These are phyloP conservation scores for Tachuris rubrigastra DNA, from an alignment of 2,113 vertebrate species.

Conservation along the genomic window DNA sequence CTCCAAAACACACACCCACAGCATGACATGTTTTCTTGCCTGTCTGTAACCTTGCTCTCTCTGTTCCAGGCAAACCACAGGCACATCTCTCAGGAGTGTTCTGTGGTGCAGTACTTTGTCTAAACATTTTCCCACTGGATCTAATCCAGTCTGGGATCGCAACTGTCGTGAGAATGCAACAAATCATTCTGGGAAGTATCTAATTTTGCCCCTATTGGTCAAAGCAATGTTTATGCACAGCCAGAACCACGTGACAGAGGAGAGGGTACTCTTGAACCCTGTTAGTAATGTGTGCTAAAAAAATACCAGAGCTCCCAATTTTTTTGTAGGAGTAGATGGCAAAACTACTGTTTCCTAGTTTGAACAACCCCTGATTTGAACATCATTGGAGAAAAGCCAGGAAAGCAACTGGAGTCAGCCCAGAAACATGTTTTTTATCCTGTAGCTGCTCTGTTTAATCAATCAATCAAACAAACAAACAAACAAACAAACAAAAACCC, in stretches of 20 bases:
- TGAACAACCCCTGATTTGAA: slow-evolving; percentile 47
- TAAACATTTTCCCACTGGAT: slow-evolving; percentile 78
- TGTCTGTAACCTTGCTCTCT: slow-evolving; percentile 10
- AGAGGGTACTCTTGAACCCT: slow-evolving; percentile 49
- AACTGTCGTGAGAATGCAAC: slow-evolving; percentile 70
- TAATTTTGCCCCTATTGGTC: slow-evolving; percentile 45
- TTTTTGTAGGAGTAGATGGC: slow-evolving; percentile 48
- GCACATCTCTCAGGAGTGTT: slow-evolving; percentile 51
- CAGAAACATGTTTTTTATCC: slow-evolving; percentile 30
- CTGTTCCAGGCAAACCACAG: slow-evolving; percentile 16
- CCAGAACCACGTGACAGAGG: slow-evolving; percentile 5
- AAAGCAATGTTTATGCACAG: slow-evolving; percentile 20
- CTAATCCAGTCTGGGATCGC: slow-evolving; percentile 63
- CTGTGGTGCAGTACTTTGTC: slow-evolving; percentile 34
- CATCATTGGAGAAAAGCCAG: slow-evolving; percentile 51
- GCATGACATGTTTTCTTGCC: neutral
- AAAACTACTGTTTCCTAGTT: slow-evolving; percentile 55
- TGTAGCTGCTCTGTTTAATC: neutral
- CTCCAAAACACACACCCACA: neutral
- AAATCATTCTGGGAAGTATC: slow-evolving; percentile 55
- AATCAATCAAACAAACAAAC: neutral
- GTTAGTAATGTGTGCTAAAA: slow-evolving; percentile 49
- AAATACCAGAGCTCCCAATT: slow-evolving; percentile 27
- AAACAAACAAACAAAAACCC: neutral
- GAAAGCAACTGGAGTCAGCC: slow-evolving; percentile 35